A percentile compares a stretch with the other conserved stretches of the same genome.
Conservation (phyloP, 37 sponge, comb jelly and placozoan species). For the Halichondria panicea region DNA sequence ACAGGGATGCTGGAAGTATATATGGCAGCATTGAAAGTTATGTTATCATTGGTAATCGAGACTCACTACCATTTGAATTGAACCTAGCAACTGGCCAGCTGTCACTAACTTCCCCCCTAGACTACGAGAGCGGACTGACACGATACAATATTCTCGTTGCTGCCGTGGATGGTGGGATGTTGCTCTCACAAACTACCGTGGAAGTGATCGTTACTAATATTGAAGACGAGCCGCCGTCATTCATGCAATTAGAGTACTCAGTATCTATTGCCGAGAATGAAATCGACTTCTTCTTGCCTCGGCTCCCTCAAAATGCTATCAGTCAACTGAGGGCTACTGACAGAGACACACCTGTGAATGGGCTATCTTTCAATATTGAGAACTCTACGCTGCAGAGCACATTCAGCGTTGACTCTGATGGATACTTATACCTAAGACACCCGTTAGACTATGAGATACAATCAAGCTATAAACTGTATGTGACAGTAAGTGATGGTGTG, state of each 20-base stretch:
- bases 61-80: conserved; percentile 29
- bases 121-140: conserved; percentile 40
- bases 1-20: conserved; percentile 39
- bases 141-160: conserved; percentile 27
- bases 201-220: conserved; percentile 26
- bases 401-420: conserved; percentile 33
- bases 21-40: conserved; percentile 36
- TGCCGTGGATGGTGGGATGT: conserved; percentile 57
- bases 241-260: conserved; percentile 11
- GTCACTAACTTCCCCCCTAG: conserved; percentile 8
- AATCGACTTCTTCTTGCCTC: background rate
- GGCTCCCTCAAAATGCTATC: conserved; percentile 28
- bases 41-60: background rate
- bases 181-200: conserved; percentile 30
- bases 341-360: background rate
- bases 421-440: conserved; percentile 30
- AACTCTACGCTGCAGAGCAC: background rate
- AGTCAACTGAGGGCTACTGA: conserved; percentile 9
- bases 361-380: conserved; percentile 12
- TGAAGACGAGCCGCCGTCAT: conserved; percentile 52
- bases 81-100: conserved; percentile 30
- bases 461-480: conserved; percentile 5
- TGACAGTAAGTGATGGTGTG: conserved; percentile 46
- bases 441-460: conserved; percentile 54
- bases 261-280: conserved; percentile 21